A percentile compares a stretch with the other conserved stretches of the same genome.
These are phyloP conservation scores for Sebastolobus altivelis DNA, from an alignment of 2,797 vertebrate genomes.

Conservation along the genomic window DNA sequence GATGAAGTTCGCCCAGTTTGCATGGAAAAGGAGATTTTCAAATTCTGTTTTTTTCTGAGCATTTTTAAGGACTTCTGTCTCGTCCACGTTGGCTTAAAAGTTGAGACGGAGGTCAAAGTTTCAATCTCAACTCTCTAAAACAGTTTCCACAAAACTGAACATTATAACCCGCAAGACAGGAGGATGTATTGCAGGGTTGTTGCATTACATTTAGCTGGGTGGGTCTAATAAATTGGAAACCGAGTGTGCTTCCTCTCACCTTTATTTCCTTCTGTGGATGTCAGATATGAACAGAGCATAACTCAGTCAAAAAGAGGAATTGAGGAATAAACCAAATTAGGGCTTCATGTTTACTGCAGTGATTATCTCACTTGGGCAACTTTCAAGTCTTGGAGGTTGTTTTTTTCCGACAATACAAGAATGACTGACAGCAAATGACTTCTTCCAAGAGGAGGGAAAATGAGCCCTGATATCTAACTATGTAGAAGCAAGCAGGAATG, in stretches of 20 bases:
- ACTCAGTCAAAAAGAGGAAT: slow-evolving; percentile 1
- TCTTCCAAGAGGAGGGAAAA: slow-evolving; percentile 34
- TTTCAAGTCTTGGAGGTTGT: slow-evolving; percentile 38
- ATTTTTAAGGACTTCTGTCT: background rate
- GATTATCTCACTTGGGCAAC: slow-evolving; percentile 31
- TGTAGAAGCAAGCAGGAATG: slow-evolving; percentile 9
- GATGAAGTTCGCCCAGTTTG: background rate
- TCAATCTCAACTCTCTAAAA: background rate
- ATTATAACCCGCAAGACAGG: background rate
- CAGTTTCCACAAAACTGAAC: slow-evolving; percentile 17
- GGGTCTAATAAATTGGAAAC: slow-evolving; percentile 10
- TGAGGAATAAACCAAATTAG: slow-evolving; percentile 24
- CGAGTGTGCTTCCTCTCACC: background rate
- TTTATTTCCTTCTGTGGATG: slow-evolving; percentile 5
- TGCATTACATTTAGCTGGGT: slow-evolving; percentile 19
- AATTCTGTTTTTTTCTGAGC: background rate
- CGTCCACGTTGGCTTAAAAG: slow-evolving; percentile 26
- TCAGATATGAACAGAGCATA: background rate
- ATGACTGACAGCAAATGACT: slow-evolving; percentile 49
- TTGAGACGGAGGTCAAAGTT: slow-evolving; percentile 28
- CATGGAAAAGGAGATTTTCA: background rate
- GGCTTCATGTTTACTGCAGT: slow-evolving; percentile 19
- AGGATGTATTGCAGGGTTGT: slow-evolving; percentile 7
- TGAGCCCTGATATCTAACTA: slow-evolving; percentile 12
- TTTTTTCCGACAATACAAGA: slow-evolving; percentile 23